Base-by-base conservation (phyloP, 2,888 invertebrate species). In the Chirona hameri region DNA sequence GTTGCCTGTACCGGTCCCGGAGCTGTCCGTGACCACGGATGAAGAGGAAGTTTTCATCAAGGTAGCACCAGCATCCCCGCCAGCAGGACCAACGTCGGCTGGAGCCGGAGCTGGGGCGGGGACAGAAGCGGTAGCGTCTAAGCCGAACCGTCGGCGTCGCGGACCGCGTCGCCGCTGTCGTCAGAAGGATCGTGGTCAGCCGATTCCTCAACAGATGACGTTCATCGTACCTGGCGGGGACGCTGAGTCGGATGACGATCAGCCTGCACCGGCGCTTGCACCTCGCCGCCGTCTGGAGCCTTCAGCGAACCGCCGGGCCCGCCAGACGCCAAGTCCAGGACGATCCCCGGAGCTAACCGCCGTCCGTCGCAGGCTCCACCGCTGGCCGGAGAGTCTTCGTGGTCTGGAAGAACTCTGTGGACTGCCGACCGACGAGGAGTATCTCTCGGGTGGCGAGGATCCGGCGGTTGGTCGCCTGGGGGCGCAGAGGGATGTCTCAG, bases 281-380 rank as follows among this genome's bases (percentile, higher is more conserved):
- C 29, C 18, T 0, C 29, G 72, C 72, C 31, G 31, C 27, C 65
- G 27, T 10, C 65, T 9, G 10, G n/a, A 27, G 27, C 10, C 65
- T 5, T n/a, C 52, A n/a, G 7, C n/a, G n/a, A 27, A 27, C n/a
- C 72, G 29, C 15, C 29, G 72, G 31, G 12, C 72, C 10, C 72
- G 72, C 5, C 72, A 72, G 72, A 72, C 72, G 29, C 72, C 72
- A 14, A 72, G 72, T 14, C 72, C 72, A 15, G n/a, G 65, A n/a
- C 65, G 65, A 27, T 72, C 72, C 4, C 72, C 72, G 31, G 72
- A 15, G 31, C 15, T 3, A 31, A 10, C 0, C 15, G 31, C 72
- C 72, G 31, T 10, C 14, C 72, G 18, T 12, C 72, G 72, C 31
- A 18, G 72, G 31, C 72, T 31, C 31, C 31, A 72, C 29, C 31